Evolutionary conservation across 2,113 vertebrate genomes (phyloP), one percentile per base, ranked within the genome.

Genomic region (Nesogale talazaci): DNA sequence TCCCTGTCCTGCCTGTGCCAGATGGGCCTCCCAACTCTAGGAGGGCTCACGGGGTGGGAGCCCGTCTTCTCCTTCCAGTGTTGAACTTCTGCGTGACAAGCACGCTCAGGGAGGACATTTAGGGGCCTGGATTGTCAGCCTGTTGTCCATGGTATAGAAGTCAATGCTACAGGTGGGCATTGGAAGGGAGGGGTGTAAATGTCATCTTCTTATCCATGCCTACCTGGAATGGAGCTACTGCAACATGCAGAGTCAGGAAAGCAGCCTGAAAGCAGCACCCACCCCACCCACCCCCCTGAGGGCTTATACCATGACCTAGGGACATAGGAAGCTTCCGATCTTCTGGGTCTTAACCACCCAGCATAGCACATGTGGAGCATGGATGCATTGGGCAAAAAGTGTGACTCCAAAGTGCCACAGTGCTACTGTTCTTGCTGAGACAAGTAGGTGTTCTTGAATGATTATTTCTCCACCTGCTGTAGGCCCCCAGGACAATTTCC

Each of bases 381-480:
- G 29, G 1, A 20, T 6, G 1, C 27, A 3, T 6, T 4, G 25
- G 16, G 6, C 4, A 15, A 29, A 6, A 3, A 4, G 6, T 2
- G 0, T 36, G 78, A 82, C 34, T 88, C 70, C 91, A 31, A 81
- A 22, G 25, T 23, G 17, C 40, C 5, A 25, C 25, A 56, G 11
- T 31, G 29, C 83, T 19, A 40, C 42, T 84, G 27, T 75, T 77
- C 31, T 84, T 81, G 31, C 38, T 81, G 38, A 70, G 56, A 70
- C 31, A 83, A 52, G 84, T 31, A 67, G 36, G 36, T 81, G 84
- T 93, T 89, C 72, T 92, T 81, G 6, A 88, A 31, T 63, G 61
- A 83, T 52, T 70, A 8, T 70, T 88, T 78, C 46, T 78, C 70
- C 38, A 63, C 67, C 93, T 90, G 16, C 86, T 78, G 14, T 52